Percentiles rank a stretch among this genome's conserved stretches.
Conservation (phyloP, 2,797 vertebrate species). For the Tolypeutes matacus region DNA sequence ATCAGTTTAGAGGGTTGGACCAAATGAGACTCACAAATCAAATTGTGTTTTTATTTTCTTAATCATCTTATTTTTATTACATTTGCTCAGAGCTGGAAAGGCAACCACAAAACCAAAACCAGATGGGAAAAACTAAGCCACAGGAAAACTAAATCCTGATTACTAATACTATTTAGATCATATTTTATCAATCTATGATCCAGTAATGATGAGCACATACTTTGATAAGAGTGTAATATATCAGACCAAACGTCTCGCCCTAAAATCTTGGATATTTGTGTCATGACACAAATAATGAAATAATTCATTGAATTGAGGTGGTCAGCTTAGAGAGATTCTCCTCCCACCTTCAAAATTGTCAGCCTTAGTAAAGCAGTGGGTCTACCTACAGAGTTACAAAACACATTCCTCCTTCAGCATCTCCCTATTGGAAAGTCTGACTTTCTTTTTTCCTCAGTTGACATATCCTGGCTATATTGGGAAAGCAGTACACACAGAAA, state of each 20-base stretch:
- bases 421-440: neutral
- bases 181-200: constrained; percentile 62
- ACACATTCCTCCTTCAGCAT: neutral
- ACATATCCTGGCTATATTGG: neutral
- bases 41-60: constrained; percentile 58
- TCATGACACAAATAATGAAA: neutral
- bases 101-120: constrained; percentile 68
- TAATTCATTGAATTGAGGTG: neutral
- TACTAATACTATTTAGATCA: constrained; percentile 20
- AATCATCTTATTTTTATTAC: constrained; percentile 58
- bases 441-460: neutral
- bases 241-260: neutral
- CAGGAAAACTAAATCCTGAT: constrained; percentile 27
- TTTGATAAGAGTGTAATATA: constrained; percentile 34
- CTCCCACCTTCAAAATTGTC: neutral
- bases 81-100: constrained; percentile 63
- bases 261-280: constrained; percentile 11
- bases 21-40: constrained; percentile 39
- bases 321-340: neutral
- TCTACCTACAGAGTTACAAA: neutral
- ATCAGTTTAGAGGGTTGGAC: constrained; percentile 20
- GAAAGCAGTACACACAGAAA: neutral
- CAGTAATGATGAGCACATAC: constrained; percentile 11
- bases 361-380: neutral
- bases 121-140: constrained; percentile 61